Conservation (phyloP, 2,888 invertebrate genomes). For the Malacosoma neustria region DNA sequence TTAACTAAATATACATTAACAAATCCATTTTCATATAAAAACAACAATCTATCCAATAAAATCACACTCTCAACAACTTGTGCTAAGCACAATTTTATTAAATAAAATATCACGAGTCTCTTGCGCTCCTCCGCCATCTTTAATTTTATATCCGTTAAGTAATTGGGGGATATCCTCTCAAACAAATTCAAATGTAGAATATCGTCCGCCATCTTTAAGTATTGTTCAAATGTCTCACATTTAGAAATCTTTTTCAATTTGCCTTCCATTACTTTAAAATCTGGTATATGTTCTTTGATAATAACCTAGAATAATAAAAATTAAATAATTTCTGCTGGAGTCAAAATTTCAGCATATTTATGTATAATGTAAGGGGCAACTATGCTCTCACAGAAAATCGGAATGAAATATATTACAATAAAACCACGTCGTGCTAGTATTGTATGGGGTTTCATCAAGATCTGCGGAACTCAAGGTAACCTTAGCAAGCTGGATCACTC, state of each 20-base stretch:
- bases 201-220: conserved; percentile 79
- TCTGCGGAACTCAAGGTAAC: too few species aligned
- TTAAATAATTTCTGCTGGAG: too few species aligned
- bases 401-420: too few species aligned
- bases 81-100: conserved; percentile 83
- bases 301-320: conserved; percentile 52
- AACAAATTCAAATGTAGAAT: conserved; percentile 73
- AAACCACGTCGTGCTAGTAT: too few species aligned
- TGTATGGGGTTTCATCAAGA: too few species aligned
- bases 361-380: too few species aligned
- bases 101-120: conserved; percentile 83
- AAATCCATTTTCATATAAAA: conserved; percentile 79
- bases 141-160: conserved; percentile 26
- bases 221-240: conserved; percentile 78
- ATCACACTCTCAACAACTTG: conserved; percentile 88
- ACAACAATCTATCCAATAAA: conserved; percentile 86
- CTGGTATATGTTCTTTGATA: conserved; percentile 39
- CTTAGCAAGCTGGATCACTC: too few species aligned
- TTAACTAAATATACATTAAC: conserved; percentile 77
- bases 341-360: too few species aligned
- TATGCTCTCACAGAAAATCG: too few species aligned
- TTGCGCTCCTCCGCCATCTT: conserved; percentile 51
- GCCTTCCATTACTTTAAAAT: conserved; percentile 41
- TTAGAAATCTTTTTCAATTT: conserved; percentile 78
- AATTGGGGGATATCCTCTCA: conserved; percentile 41